phyloP scores from a whole-genome alignment of 2,888 invertebrate genomes.

The Hymenopus coronatus region DNA sequence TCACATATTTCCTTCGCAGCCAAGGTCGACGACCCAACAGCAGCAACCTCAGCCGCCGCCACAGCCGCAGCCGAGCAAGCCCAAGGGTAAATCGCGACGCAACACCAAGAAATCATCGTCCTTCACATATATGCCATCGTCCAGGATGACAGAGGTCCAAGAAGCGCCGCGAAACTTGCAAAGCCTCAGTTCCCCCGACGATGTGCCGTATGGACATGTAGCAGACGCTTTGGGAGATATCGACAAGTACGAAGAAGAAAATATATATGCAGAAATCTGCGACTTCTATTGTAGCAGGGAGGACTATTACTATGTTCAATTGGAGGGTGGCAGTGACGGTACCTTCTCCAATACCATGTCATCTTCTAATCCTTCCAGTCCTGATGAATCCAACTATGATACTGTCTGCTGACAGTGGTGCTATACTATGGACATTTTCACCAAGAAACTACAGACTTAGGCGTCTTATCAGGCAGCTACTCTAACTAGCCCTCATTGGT shows the following conservation, averaged over 20 bases:
- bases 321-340: constrained; percentile 44
- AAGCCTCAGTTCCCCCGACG: constrained; percentile 47
- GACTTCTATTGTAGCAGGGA: constrained; percentile 41
- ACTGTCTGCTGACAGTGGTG: constrained; percentile 44
- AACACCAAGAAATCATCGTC: constrained; percentile 48
- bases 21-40: constrained; percentile 45
- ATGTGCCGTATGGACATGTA: constrained; percentile 68
- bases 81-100: constrained; percentile 43
- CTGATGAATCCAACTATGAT: constrained; percentile 47
- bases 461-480: too few species aligned
- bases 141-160: background rate
- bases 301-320: constrained; percentile 43
- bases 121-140: constrained; percentile 45
- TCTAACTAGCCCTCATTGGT: background rate
- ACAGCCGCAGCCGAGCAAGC: constrained; percentile 36
- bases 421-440: background rate
- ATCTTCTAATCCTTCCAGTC: constrained; percentile 42
- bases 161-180: background rate
- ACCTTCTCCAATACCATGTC: constrained; percentile 45
- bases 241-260: constrained; percentile 50
- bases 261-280: constrained; percentile 70
- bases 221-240: constrained; percentile 56
- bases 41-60: constrained; percentile 45
- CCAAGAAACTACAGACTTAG: too few species aligned
- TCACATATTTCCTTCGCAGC: constrained; percentile 36